Base-by-base conservation (phyloP, 2,888 invertebrate genomes). In the Anarsia innoxiella region DNA sequence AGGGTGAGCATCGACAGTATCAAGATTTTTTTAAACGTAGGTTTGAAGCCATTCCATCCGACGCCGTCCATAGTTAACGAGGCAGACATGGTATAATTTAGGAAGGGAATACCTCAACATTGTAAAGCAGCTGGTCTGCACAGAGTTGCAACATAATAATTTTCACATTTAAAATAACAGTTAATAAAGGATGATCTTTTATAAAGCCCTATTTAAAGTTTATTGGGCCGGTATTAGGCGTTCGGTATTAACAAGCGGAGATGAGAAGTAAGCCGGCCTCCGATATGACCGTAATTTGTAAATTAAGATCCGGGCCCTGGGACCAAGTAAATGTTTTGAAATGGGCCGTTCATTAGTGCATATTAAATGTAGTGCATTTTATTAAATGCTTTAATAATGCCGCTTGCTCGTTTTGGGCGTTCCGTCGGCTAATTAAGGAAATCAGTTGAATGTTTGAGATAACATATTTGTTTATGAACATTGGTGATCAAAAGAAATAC, bases 131-230 rank as follows among this genome's bases (percentile, higher is more conserved):
- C 73, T 71, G 75, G 52, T 59, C 53, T 46, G 64, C 62, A 37
- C 50, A 51, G 60, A 59, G 53, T 65, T 58, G 63, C 61, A 60
- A 65, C 62, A 52, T 65, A 67, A 66, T 64, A 77, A 76, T 78
- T 79, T 79, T 73, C 73, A 76, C 76, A 64, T 79, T 66, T 60
- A 65, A 73, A 75, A 70, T 67, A 75, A 71, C 68, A 64, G 60
- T 58, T 59, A 52, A 55, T 49, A 48, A 56, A 57, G 59, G 54
- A 59, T 59, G 45, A 61, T 60, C 53, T 52, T 56, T 50, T 53
- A 51, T 49, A 51, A 46, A 49, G 51, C 42, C 47, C 44, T 58
- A 62, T 70, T 66, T 55, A 58, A 63, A 63, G 51, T 71, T 76
- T 64, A 69, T 71, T 67, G 53, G 55, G 53, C 54, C 49, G 51